These are phyloP conservation scores for Stichopus horrens DNA, from an alignment of 53 echinoderm and acorn worm species.

Conservation along the genomic window DNA sequence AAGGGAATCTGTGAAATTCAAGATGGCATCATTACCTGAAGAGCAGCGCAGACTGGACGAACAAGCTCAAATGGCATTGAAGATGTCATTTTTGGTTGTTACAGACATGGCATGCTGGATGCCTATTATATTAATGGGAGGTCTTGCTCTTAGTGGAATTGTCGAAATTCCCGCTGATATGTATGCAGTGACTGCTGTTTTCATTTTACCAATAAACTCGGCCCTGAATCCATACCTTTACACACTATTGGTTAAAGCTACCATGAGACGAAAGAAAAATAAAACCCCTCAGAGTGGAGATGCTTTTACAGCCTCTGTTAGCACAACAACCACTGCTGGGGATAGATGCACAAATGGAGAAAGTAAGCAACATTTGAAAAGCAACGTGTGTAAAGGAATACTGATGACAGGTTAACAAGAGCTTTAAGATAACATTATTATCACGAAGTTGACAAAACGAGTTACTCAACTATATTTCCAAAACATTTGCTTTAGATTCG, in stretches of 20 bases:
- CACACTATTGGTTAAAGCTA: slow-evolving; percentile 10
- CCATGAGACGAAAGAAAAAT: too few relatives aligned
- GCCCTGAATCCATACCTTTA: slow-evolving; percentile 49
- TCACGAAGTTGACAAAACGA: too few relatives aligned
- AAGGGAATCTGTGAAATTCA: slow-evolving; percentile 44
- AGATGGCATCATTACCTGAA: neutral
- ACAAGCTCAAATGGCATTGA: slow-evolving; percentile 52
- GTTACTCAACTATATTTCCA: too few relatives aligned
- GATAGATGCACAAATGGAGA: too few relatives aligned
- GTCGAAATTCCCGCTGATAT: slow-evolving; percentile 31
- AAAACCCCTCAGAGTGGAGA: too few relatives aligned
- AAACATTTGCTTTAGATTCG: too few relatives aligned
- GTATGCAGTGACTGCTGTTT: slow-evolving; percentile 50
- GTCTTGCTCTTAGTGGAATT: slow-evolving; percentile 55
- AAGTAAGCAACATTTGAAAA: too few relatives aligned
- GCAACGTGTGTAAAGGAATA: too few relatives aligned
- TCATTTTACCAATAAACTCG: slow-evolving; percentile 45
- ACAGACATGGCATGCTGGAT: slow-evolving; percentile 68
- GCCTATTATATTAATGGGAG: slow-evolving; percentile 64
- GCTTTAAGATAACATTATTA: too few relatives aligned
- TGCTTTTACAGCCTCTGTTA: too few relatives aligned
- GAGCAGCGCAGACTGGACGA: slow-evolving; percentile 29
- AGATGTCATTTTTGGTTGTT: slow-evolving; percentile 54
- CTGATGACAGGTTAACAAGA: too few relatives aligned
- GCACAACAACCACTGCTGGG: too few relatives aligned